Percentiles rank a stretch among this genome's conserved stretches.
Evolutionary conservation across 2,888 invertebrate genomes (phyloP).

Genomic region (Cylloceria caligata): DNA sequence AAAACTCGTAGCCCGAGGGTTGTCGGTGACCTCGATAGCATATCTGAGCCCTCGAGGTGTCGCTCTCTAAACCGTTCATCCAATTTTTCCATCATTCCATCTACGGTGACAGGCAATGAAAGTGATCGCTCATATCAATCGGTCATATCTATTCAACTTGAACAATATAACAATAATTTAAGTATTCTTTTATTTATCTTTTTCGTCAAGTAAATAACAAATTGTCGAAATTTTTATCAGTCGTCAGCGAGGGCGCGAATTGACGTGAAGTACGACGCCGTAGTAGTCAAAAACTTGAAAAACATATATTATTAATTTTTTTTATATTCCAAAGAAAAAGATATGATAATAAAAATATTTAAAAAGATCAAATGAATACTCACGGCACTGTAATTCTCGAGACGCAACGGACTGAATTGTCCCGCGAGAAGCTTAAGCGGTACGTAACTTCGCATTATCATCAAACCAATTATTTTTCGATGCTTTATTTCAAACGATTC

Average conservation of each 20-base stretch:
- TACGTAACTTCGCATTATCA: constrained; percentile 65
- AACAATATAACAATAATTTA: neutral
- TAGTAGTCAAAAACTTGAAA: constrained; percentile 66
- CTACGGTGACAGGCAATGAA: neutral
- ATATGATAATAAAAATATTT: too few relatives aligned
- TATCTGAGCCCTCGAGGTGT: neutral
- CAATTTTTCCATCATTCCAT: neutral
- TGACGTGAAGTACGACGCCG: constrained; percentile 67
- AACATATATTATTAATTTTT: neutral
- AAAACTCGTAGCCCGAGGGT: neutral
- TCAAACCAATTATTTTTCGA: constrained; percentile 60
- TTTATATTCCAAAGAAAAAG: neutral
- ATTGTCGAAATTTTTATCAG: neutral
- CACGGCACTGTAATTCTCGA: constrained; percentile 68
- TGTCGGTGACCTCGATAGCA: neutral
- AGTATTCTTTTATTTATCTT: neutral
- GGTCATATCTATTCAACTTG: constrained; percentile 9
- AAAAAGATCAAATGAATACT: constrained; percentile 46
- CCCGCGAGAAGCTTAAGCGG: constrained; percentile 63
- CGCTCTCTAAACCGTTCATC: neutral
- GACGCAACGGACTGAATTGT: constrained; percentile 60
- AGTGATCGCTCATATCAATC: neutral
- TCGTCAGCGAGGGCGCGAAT: constrained; percentile 61
- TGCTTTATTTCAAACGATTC: constrained; percentile 53
- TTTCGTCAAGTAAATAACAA: neutral